Evolutionary conservation across 2,797 vertebrate species (phyloP), one percentile per base, ranked within the genome.

Genomic region (Graptemys geographica): DNA sequence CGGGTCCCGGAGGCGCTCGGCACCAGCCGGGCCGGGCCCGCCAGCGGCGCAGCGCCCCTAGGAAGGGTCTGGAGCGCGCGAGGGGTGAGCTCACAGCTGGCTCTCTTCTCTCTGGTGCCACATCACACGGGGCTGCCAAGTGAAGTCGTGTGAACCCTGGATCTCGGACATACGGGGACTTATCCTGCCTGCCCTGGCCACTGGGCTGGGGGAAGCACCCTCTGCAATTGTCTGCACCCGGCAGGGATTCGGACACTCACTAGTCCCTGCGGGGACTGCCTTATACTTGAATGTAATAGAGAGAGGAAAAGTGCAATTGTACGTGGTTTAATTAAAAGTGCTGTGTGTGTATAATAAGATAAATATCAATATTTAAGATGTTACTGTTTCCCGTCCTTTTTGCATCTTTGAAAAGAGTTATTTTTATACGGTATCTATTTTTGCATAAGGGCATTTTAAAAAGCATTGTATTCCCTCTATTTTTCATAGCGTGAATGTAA

Each of bases 221-320:
- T 94, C 95, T 92, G 84, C 90, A 94, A 94, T 82, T n/a, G 83
- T 88, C 94, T 74, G 81, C 94, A 91, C 78, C 95, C 96, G 97
- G 96, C 97, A 97, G 97, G 97, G 96, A 97, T 91, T 94, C 87
- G 96, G 92, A 96, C 93, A 96, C 85, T 96, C 91, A 84, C 51
- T 23, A 91, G 96, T 93, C 96, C 96, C 96, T 87, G 94, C 88
- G 92, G 97, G 96, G 96, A 94, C 96, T 95, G 96, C 93, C 44
- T 92, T 83, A 97, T 98, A 98, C 98, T 98, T 98, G 98, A 98
- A 98, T 96, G 98, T 97, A 96, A 98, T 96, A 97, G 96, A 97
- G 98, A 97, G 98, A 97, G 98, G 98, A 97, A 97, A 98, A 98
- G 98, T 98, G 98, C 98, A 98, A 98, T 98, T 90, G 97, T 96